phyloP scores from a whole-genome alignment of 37 sponge, comb jelly and placozoan species.

The Aplysina aerophoba region DNA sequence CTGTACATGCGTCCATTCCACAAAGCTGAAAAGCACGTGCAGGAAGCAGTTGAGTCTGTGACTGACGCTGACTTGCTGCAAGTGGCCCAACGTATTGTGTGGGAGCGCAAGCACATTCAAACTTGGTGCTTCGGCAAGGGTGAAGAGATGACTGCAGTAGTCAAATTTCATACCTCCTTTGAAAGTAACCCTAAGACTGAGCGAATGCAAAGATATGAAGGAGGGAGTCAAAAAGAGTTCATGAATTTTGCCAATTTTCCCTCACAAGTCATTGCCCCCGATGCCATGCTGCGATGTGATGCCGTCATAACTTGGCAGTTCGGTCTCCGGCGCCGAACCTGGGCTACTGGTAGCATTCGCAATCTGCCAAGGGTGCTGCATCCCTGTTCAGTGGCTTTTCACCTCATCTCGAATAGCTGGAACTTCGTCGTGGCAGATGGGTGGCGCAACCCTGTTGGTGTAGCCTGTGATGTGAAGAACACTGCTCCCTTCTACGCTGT shows the following conservation, averaged over 20 bases:
- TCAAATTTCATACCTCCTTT: conserved; percentile 26
- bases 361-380: conserved; percentile 39
- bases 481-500: conserved; percentile 38
- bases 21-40: conserved; percentile 5
- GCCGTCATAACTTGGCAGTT: conserved; percentile 61
- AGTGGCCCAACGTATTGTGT: conserved; percentile 5
- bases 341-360: conserved; percentile 27
- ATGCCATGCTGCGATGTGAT: conserved; percentile 23
- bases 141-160: neutral
- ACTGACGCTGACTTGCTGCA: conserved; percentile 11
- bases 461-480: conserved; percentile 26
- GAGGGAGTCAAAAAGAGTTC: neutral
- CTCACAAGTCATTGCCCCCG: no score
- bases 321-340: conserved; percentile 46
- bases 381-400: conserved; percentile 50
- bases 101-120: neutral
- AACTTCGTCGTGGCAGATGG: conserved; percentile 22
- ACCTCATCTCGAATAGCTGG: conserved; percentile 6
- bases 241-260: neutral
- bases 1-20: no score
- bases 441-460: conserved; percentile 52
- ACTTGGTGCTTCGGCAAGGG: neutral
- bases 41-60: conserved; percentile 2
- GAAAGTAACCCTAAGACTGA: conserved; percentile 34
- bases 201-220: neutral